Base-by-base conservation (phyloP, 2,888 invertebrate species). In the Amphipoea lucens region DNA sequence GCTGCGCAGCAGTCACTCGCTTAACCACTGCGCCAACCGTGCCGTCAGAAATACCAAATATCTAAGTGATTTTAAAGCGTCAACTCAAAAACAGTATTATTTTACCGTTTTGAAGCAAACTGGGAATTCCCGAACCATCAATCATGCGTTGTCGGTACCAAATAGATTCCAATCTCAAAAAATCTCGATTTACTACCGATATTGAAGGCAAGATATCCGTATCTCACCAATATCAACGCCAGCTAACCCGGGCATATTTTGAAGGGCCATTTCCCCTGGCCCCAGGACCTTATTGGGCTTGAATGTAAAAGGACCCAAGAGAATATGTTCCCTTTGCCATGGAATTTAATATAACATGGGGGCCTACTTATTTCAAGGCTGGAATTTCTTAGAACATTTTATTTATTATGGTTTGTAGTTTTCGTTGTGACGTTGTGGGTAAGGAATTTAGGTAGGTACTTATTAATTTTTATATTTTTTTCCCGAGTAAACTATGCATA, bases 271-370 rank as follows among this genome's bases (percentile, higher is more conserved):
- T 87, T 79, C 70, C 54, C 72, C 42, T n/a, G 79, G 75, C 71
- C 67, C 77, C 54, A n/a, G 42, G 70, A 78, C 69, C 76, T 83
- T 87, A 83, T 89, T 82, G 74, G 48, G 29, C 68, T 48, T 76
- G 69, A 85, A 80, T 79, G 83, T 82, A 85, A 82, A 88, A 70
- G 74, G 76, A 7, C 62, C 51, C 11, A 76, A 62, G 70, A 73
- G 74, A 68, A 80, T 70, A 71, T 67, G 70, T 78, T 73, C 40
- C 51, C 71, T 73, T 70, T 68, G 40, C 81, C 42, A 72, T 63
- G 83, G 90, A 89, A 88, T 88, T 88, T 89, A 89, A 89, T 88
- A 88, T 83, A 84, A 87, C 90, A 88, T 82, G 76, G 78, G 54
- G 36, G 45, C 62, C 14, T 62, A 81, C 68, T 83, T 78, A 84